Evolutionary conservation across 2,113 vertebrate species (phyloP).

Genomic region (Hippocampus barbouri): DNA sequence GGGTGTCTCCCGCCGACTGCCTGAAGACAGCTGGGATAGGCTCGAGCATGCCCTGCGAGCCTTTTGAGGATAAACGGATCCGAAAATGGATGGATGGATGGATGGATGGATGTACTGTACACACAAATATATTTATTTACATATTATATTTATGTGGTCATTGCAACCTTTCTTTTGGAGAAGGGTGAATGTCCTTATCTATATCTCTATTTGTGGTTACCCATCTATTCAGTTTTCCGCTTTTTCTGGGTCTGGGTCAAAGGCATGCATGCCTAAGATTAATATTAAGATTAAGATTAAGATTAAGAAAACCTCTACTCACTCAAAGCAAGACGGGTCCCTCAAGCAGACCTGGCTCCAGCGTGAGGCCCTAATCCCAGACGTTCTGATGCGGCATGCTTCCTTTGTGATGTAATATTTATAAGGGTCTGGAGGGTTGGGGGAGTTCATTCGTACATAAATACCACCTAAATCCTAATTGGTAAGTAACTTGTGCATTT

Average conservation of each 20-base stretch:
- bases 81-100: too few relatives aligned
- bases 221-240: neutral
- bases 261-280: neutral
- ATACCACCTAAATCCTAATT: slow-evolving; percentile 12
- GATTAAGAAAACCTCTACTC: too few relatives aligned
- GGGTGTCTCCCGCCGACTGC: too few relatives aligned
- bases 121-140: too few relatives aligned
- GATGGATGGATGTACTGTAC: too few relatives aligned
- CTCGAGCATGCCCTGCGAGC: too few relatives aligned
- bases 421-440: neutral
- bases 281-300: too few relatives aligned
- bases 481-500: slow-evolving; percentile 5
- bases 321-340: neutral
- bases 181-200: too few relatives aligned
- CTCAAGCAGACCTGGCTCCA: neutral
- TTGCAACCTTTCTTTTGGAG: too few relatives aligned
- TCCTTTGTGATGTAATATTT: neutral
- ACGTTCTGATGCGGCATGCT: neutral
- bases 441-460: neutral
- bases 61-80: too few relatives aligned
- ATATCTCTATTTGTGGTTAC: neutral
- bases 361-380: neutral
- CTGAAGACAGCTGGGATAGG: too few relatives aligned
- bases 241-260: neutral
- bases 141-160: too few relatives aligned